These are phyloP conservation scores for Coremacera marginata DNA, from an alignment of 2,888 invertebrate species.

Conservation along the genomic window DNA sequence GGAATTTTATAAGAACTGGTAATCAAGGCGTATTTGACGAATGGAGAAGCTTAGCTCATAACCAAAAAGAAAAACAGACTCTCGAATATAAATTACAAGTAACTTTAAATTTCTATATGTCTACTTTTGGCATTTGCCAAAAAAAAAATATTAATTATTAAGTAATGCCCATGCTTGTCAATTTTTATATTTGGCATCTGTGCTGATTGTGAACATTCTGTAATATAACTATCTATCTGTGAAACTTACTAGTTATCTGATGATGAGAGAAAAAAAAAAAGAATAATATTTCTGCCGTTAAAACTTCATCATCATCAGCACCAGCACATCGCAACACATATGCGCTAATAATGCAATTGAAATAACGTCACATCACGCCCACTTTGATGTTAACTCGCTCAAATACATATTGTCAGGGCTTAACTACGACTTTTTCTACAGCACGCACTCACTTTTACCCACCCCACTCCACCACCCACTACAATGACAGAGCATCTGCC, in stretches of 20 bases:
- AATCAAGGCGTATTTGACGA: no score
- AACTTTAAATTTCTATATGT: background rate
- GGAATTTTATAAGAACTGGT: no score
- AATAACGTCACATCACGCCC: constrained; percentile 30
- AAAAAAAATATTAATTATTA: no score
- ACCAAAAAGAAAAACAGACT: no score
- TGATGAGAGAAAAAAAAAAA: no score
- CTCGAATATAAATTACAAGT: background rate
- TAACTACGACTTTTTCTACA: background rate
- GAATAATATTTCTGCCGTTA: no score
- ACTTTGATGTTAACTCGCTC: constrained; percentile 26
- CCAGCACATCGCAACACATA: constrained; percentile 1
- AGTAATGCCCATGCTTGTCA: background rate
- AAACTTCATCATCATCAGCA: no score
- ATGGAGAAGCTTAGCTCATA: no score
- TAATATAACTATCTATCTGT: no score
- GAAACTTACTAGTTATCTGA: no score
- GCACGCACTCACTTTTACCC: background rate
- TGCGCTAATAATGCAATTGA: constrained; percentile 36
- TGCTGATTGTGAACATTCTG: background rate
- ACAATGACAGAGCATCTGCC: background rate
- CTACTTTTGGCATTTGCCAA: background rate
- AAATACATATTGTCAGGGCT: background rate
- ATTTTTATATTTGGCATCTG: constrained; percentile 6
- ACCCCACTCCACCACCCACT: constrained; percentile 12